These are phyloP conservation scores for Agonopterix subpropinquella DNA, from an alignment of 2,888 invertebrate species.

Conservation along the genomic window DNA sequence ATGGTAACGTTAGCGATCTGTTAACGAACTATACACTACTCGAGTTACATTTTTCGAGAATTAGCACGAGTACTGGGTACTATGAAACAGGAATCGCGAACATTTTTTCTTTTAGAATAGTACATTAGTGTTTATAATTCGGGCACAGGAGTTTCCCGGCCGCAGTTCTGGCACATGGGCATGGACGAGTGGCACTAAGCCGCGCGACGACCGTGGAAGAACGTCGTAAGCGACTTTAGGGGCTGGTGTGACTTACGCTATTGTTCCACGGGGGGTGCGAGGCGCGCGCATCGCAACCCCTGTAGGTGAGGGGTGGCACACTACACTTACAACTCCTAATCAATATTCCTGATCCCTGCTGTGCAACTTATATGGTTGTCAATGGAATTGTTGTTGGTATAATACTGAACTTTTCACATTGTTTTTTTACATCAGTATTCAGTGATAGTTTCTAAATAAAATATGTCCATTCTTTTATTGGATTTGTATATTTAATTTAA, in stretches of 20 bases:
- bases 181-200: slow-evolving; percentile 28
- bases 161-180: slow-evolving; percentile 33
- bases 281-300: slow-evolving; percentile 22
- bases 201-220: slow-evolving; percentile 14
- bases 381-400: slow-evolving; percentile 31
- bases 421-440: not conserved
- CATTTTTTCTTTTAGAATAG: slow-evolving; percentile 17
- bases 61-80: not conserved
- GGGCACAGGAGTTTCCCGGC: slow-evolving; percentile 24
- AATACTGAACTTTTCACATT: not conserved
- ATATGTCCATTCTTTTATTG: no score
- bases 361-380: slow-evolving; percentile 48
- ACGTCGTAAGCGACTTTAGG: slow-evolving; percentile 4
- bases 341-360: slow-evolving; percentile 57
- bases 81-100: not conserved
- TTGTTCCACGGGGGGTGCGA: not conserved
- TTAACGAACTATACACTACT: slow-evolving; percentile 15
- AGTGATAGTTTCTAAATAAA: not conserved
- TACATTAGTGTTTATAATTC: slow-evolving; percentile 33
- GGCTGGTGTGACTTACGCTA: not conserved
- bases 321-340: slow-evolving; percentile 51
- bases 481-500: no score
- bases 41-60: not conserved
- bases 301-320: slow-evolving; percentile 31
- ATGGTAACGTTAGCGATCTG: slow-evolving; percentile 31